Conservation (phyloP, 2,888 invertebrate species). For the Hydrotaea diabolus region DNA sequence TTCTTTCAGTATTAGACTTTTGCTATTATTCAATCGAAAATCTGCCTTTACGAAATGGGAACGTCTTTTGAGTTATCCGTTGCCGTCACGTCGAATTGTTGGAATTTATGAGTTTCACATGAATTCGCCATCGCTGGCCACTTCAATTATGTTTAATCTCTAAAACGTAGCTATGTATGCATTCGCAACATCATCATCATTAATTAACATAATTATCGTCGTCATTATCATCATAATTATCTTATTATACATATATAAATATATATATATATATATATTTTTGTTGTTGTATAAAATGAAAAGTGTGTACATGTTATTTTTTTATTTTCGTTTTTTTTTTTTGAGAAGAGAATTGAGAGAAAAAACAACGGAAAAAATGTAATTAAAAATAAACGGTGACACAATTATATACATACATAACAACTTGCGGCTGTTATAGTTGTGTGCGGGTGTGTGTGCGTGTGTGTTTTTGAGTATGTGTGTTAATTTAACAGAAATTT, state of each 20-base stretch:
- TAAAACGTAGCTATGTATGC: not conserved
- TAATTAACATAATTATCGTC: not conserved
- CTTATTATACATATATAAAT: conserved; percentile 30
- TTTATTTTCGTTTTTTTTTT: conserved; percentile 27
- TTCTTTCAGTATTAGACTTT: too few species aligned
- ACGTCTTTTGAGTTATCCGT: too few species aligned
- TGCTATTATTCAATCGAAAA: too few species aligned
- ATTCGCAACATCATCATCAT: not conserved
- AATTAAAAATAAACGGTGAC: conserved; percentile 68
- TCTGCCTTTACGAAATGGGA: too few species aligned
- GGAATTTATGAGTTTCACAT: too few species aligned
- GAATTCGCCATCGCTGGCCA: too few species aligned
- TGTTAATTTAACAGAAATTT: conserved; percentile 43
- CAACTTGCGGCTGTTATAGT: conserved; percentile 57
- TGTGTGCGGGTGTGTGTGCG: conserved; percentile 44
- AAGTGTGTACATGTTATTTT: conserved; percentile 26
- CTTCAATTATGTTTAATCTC: too few species aligned
- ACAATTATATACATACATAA: conserved; percentile 62
- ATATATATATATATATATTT: conserved; percentile 53
- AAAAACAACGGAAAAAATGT: conserved; percentile 53
- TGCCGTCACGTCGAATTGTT: too few species aligned
- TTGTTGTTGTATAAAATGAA: conserved; percentile 58
- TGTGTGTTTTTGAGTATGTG: conserved; percentile 1
- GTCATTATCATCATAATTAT: conserved; percentile 1
- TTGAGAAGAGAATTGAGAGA: conserved; percentile 35